Evolutionary conservation across 1,140 invertebrate genomes (phyloP), one percentile per base, ranked within the genome.

Genomic region (Pararge aegeria): DNA sequence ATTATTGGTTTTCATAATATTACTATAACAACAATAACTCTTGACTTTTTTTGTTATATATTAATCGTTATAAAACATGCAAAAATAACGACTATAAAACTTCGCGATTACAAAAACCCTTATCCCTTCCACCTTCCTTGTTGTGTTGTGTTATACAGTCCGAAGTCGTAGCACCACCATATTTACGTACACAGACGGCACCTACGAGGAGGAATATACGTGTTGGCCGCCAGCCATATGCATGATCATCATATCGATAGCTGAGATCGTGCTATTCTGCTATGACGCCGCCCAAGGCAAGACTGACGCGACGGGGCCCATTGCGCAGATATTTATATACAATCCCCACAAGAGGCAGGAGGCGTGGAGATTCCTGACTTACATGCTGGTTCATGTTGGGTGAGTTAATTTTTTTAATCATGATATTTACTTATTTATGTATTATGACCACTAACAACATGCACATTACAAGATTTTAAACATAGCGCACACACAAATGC

Each of bases 311-410:
- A 91, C 89, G 20, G 95, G 95, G n/a, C 95, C 96, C 13, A 92
- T 94, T 19, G 94, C 95, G 1, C 92, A 91, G 9, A 74, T 94
- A 2, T 94, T 99, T 54, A 97, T 99, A 64, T 99, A 98, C 87
- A 95, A 97, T 91, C 98, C 98, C 0, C 92, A 94, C 64, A 94
- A 95, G 71, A 92, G 98, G 62, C 94, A 94, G 52, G 94, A 99
- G 90, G 94, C 94, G 0, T 99, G 97, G 97, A 92, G 98, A 70
- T 99, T 95, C 83, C 48, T 99, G 6, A 96, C 96, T 1, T 99
- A 99, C 81, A 98, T 99, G 96, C 95, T 99, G 80, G 97, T 99
- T 29, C 98, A 99, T 89, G 95, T 97, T 58, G 97, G 97, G 95
- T 95, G 83, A 92, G 93, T 91, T 15, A 9, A 12, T 46, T 54